phyloP scores from a whole-genome alignment of 2,113 vertebrate species.

The Ahaetulla prasina region DNA sequence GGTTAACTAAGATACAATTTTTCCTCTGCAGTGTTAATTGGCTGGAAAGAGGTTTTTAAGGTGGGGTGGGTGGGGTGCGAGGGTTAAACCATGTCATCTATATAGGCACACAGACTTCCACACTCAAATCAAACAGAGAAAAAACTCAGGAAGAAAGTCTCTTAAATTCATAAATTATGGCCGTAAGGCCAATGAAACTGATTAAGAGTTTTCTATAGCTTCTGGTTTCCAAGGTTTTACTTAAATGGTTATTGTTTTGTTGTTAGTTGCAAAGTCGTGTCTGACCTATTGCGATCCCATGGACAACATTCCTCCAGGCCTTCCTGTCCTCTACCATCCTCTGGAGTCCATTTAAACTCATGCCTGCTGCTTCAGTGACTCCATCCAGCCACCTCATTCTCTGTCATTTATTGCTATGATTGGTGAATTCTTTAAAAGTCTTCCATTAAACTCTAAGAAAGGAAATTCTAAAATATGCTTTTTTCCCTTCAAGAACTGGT shows the following conservation, averaged over 20 bases:
- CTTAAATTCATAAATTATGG: neutral
- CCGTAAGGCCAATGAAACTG: neutral
- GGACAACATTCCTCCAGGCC: no score
- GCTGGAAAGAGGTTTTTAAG: neutral
- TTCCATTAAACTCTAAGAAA: neutral
- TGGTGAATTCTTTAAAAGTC: neutral
- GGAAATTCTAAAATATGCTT: neutral
- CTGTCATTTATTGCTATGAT: neutral
- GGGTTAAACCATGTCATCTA: neutral
- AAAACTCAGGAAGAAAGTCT: neutral
- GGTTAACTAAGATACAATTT: neutral
- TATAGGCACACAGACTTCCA: neutral
- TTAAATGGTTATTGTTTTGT: neutral
- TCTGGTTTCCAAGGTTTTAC: neutral
- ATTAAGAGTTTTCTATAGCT: neutral
- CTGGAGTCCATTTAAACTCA: no score
- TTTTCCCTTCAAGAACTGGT: neutral
- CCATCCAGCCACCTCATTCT: no score
- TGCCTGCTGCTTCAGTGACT: no score
- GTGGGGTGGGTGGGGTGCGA: no score
- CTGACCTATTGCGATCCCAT: no score
- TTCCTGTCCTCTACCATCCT: no score
- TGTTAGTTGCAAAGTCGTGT: no score
- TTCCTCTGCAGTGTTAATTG: neutral
- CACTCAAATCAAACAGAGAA: neutral